Evolutionary conservation across 2,888 invertebrate genomes (phyloP).

Genomic region (Cephus rjabovi): DNA sequence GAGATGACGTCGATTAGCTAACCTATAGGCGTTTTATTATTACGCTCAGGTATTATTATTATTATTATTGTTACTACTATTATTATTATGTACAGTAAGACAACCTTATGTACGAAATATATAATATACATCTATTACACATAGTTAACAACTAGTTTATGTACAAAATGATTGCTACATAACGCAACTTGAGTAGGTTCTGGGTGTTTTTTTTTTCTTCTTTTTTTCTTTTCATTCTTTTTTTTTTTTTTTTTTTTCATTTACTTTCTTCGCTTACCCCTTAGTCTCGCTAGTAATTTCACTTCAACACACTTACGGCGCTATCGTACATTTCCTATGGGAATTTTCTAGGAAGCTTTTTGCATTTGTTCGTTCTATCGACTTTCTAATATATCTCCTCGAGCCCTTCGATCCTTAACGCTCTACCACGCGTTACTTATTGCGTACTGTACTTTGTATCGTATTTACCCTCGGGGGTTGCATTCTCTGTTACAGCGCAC

Average conservation of each 20-base stretch:
- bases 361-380: no score
- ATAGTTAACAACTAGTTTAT: conserved; percentile 5
- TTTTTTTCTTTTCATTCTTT: neutral
- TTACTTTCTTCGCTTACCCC: neutral
- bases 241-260: neutral
- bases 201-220: neutral
- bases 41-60: no score
- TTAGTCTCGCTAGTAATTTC: conserved; percentile 1
- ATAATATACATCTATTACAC: neutral
- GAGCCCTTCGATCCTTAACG: no score
- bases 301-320: neutral
- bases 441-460: no score
- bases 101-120: conserved; percentile 3
- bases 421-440: no score
- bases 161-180: conserved; percentile 27
- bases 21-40: no score
- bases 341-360: no score
- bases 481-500: no score
- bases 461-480: no score
- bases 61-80: neutral
- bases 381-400: no score
- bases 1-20: no score
- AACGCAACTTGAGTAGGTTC: conserved; percentile 10
- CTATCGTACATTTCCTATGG: no score
- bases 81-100: conserved; percentile 4